Percentiles rank a stretch among this genome's conserved stretches.
Conservation (phyloP, 1,140 invertebrate genomes). For the Sminthurides bifidus region DNA sequence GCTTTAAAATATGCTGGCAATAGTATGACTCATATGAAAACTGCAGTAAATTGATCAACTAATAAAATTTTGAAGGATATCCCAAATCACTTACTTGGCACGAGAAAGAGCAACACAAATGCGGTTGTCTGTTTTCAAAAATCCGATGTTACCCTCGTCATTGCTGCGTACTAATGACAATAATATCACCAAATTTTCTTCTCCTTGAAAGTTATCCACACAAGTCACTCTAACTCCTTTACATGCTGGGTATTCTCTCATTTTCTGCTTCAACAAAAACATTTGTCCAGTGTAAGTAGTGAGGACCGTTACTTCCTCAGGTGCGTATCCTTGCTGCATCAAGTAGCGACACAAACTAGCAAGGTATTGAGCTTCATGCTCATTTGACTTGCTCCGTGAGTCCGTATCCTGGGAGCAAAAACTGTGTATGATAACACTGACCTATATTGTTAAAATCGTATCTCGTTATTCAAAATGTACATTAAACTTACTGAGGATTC, state of each 20-base stretch:
- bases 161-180: slow-evolving; percentile 45
- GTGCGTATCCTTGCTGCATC: slow-evolving; percentile 45
- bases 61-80: slow-evolving; percentile 44
- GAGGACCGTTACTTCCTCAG: slow-evolving; percentile 51
- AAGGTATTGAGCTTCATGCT: slow-evolving; percentile 46
- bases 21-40: slow-evolving; percentile 42
- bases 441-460: too few relatives aligned
- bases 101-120: slow-evolving; percentile 42
- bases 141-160: slow-evolving; percentile 41
- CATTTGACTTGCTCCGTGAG: slow-evolving; percentile 44
- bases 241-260: slow-evolving; percentile 5
- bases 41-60: slow-evolving; percentile 31
- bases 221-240: slow-evolving; percentile 36
- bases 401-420: slow-evolving; percentile 37
- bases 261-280: slow-evolving; percentile 32
- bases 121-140: slow-evolving; percentile 43
- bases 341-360: slow-evolving; percentile 47
- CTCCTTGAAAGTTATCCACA: slow-evolving; percentile 48
- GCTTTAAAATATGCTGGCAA: too few relatives aligned
- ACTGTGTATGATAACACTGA: too few relatives aligned
- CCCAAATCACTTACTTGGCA: slow-evolving; percentile 26
- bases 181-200: slow-evolving; percentile 49
- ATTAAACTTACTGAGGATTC: slow-evolving; percentile 28
- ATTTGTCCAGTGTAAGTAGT: slow-evolving; percentile 51
- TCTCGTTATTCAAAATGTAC: background rate